Evolutionary conservation across 2,888 invertebrate genomes (phyloP).

Genomic region (Leptinotarsa rubiginosa): DNA sequence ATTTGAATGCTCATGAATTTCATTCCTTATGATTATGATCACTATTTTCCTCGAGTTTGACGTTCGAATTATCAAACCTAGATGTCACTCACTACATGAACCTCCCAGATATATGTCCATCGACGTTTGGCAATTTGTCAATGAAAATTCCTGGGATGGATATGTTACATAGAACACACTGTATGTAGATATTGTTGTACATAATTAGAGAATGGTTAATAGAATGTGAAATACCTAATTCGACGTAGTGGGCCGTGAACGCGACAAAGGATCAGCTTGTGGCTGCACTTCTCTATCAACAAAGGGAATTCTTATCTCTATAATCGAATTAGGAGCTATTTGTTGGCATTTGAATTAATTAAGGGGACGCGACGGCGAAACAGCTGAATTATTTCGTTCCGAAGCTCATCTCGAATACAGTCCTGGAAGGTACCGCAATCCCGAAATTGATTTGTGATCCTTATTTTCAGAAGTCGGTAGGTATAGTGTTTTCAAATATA

Average conservation of each 20-base stretch:
- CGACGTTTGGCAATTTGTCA: no score
- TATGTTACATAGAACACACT: neutral
- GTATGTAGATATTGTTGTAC: neutral
- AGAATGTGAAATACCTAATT: conserved; percentile 4
- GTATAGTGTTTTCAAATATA: neutral
- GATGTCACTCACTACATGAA: no score
- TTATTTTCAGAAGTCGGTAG: neutral
- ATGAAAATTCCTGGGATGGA: no score
- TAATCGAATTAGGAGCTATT: conserved; percentile 35
- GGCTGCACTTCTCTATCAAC: neutral
- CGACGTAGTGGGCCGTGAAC: neutral
- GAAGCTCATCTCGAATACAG: neutral
- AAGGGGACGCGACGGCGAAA: conserved; percentile 23
- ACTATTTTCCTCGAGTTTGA: no score
- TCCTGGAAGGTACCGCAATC: neutral
- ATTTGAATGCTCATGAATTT: no score
- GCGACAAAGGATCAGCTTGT: neutral
- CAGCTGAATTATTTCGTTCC: conserved; percentile 28
- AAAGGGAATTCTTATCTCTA: conserved; percentile 32
- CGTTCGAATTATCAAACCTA: no score
- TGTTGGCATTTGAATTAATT: conserved; percentile 34
- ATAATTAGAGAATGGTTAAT: neutral
- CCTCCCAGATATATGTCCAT: no score
- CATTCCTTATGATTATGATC: no score
- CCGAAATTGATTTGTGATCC: neutral